Percentiles rank a stretch among this genome's conserved stretches.
Conservation (phyloP, 1,140 invertebrate genomes). For the Hyles euphorbiae region DNA sequence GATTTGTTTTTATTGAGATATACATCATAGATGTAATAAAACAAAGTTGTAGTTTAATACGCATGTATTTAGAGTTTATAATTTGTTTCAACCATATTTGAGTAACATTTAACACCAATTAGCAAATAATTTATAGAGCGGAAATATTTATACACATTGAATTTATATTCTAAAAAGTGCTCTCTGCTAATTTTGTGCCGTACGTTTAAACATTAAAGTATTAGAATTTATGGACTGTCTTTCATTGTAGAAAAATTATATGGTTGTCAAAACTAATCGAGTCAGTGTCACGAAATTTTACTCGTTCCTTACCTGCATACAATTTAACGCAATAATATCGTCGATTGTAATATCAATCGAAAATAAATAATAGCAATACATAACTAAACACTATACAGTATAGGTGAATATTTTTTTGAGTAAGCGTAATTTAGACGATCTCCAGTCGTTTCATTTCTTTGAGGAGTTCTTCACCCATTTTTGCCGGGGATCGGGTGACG, state of each 20-base stretch:
- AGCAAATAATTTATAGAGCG: background rate
- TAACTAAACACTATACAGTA: slow-evolving; percentile 61
- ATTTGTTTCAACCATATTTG: slow-evolving; percentile 3
- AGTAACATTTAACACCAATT: background rate
- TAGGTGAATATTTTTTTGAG: slow-evolving; percentile 18
- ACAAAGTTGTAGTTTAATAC: slow-evolving; percentile 8
- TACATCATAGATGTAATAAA: background rate
- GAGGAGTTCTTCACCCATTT: slow-evolving; percentile 93
- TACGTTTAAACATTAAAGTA: no score
- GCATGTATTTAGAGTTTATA: slow-evolving; percentile 23
- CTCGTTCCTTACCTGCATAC: slow-evolving; percentile 7
- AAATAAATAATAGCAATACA: slow-evolving; percentile 68
- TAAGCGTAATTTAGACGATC: slow-evolving; percentile 71
- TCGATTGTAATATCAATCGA: slow-evolving; percentile 32
- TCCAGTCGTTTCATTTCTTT: slow-evolving; percentile 91
- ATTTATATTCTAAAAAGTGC: no score
- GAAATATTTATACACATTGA: background rate
- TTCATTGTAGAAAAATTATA: no score
- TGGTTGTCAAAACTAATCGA: background rate
- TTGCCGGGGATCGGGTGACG: slow-evolving; percentile 96
- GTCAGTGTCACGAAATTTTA: slow-evolving; percentile 28
- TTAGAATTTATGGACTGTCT: no score
- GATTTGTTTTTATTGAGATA: no score
- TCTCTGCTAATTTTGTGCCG: no score
- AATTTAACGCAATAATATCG: slow-evolving; percentile 7